These are phyloP conservation scores for Stichodactyla mertensii DNA, from an alignment of 64 coral and sea anemone species.

Conservation along the genomic window DNA sequence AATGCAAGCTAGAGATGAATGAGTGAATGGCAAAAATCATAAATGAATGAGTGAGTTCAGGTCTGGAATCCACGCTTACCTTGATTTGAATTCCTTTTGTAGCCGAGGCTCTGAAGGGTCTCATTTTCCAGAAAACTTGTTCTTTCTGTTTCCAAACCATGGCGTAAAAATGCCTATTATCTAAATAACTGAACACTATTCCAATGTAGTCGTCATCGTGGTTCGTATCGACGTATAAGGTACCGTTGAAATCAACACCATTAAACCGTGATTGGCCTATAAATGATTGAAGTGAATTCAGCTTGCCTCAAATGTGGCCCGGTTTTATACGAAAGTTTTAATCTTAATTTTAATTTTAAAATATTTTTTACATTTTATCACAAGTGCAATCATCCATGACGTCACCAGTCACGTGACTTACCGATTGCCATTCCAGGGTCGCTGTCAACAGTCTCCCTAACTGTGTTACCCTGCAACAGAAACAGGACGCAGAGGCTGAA, in stretches of 20 bases:
- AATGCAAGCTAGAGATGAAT: not conserved
- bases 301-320: too few relatives aligned
- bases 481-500: not conserved
- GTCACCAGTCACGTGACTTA: constrained; percentile 21
- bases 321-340: too few relatives aligned
- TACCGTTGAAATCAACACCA: constrained; percentile 89
- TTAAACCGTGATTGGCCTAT: constrained; percentile 57
- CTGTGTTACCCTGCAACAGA: constrained; percentile 57
- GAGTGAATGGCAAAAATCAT: not conserved
- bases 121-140: constrained; percentile 52
- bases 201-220: constrained; percentile 91
- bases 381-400: too few relatives aligned
- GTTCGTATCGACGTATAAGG: constrained; percentile 43
- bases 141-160: constrained; percentile 70
- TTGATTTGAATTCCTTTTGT: constrained; percentile 73
- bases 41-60: not conserved
- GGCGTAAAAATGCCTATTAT: constrained; percentile 58
- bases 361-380: too few relatives aligned
- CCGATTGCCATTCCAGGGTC: constrained; percentile 80
- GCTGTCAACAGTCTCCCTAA: constrained; percentile 65
- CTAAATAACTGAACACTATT: constrained; percentile 78
- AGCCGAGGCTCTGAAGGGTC: constrained; percentile 65
- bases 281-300: not conserved
- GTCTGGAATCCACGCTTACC: constrained; percentile 17
- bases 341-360: too few relatives aligned